Conservation (phyloP, 2,888 invertebrate species). For the Hoplodrina blanda region DNA sequence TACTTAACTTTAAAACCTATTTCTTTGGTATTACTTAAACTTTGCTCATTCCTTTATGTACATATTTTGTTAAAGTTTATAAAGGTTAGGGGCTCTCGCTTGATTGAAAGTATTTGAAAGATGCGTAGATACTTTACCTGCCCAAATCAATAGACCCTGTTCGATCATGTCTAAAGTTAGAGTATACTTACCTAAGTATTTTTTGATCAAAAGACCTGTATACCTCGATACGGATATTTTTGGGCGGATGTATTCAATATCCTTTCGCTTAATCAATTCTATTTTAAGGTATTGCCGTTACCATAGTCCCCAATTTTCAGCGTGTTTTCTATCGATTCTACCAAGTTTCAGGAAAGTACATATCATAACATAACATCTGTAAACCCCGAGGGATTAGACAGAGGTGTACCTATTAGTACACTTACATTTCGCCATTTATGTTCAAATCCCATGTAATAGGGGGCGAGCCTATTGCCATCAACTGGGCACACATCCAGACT, state of each 20-base stretch:
- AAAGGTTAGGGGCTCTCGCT: constrained; percentile 16
- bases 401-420: no score
- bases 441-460: no score
- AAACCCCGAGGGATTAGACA: no score
- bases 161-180: constrained; percentile 40
- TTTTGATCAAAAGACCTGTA: constrained; percentile 17
- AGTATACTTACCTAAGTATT: background rate
- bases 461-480: no score
- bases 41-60: constrained; percentile 38
- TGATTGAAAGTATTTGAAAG: constrained; percentile 29
- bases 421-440: no score
- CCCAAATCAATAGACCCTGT: constrained; percentile 43
- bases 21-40: constrained; percentile 24
- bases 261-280: background rate
- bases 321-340: background rate
- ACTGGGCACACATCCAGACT: no score
- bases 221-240: constrained; percentile 1
- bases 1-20: constrained; percentile 13
- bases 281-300: background rate
- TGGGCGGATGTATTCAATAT: background rate
- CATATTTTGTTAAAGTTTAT: constrained; percentile 45
- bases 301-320: background rate
- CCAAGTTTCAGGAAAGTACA: background rate
- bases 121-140: constrained; percentile 23
- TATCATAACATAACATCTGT: no score